A percentile compares a stretch with the other conserved stretches of the same genome.
phyloP scores from a whole-genome alignment of 2,113 vertebrate species.

The Corythoichthys intestinalis region DNA sequence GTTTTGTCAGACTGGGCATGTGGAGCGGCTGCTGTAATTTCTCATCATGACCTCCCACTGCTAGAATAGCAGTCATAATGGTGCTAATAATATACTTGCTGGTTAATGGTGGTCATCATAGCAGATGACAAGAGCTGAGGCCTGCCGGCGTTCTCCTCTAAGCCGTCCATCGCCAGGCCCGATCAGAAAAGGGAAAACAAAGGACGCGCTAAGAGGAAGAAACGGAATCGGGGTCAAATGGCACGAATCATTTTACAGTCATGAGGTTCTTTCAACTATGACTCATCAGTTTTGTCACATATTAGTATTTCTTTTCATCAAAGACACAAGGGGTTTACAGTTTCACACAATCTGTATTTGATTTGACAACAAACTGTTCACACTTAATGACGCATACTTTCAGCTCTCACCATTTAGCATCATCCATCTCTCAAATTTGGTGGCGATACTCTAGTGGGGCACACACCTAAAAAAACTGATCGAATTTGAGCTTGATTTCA shows the following conservation, averaged over 20 bases:
- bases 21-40: not conserved
- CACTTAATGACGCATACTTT: too few species aligned
- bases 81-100: constrained; percentile 1
- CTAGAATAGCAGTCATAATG: not conserved
- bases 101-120: not conserved
- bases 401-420: too few species aligned
- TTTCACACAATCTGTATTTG: not conserved
- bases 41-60: not conserved
- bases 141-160: not conserved
- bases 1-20: not conserved
- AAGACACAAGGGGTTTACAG: not conserved
- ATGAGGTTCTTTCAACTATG: not conserved
- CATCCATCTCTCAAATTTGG: too few species aligned
- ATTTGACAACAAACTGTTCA: not conserved
- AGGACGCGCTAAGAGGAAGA: not conserved
- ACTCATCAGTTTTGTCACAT: not conserved
- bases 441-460: too few species aligned
- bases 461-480: too few species aligned
- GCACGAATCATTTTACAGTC: not conserved
- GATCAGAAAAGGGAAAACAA: not conserved
- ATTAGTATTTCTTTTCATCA: not conserved
- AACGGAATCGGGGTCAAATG: not conserved
- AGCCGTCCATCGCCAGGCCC: not conserved
- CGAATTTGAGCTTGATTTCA: too few species aligned
- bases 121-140: not conserved